Percentiles rank a stretch among this genome's conserved stretches.
Evolutionary conservation across 2,113 vertebrate species (phyloP).

Genomic region (Camelus bactrianus): DNA sequence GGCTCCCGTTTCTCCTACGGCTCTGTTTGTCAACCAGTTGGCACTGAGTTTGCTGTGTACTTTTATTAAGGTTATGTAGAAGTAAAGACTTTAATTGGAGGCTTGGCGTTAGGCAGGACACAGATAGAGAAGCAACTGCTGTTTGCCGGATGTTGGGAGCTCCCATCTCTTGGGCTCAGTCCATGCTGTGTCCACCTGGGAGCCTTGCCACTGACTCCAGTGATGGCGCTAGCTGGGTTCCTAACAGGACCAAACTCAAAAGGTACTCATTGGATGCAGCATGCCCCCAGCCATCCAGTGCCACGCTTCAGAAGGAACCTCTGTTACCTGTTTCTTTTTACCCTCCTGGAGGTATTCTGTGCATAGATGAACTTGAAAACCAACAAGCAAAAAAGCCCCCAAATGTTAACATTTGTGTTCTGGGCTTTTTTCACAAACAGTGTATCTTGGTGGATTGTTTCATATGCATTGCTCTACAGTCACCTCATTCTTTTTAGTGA

Average conservation of each 20-base stretch:
- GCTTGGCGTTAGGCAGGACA: neutral
- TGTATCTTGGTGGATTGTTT: neutral
- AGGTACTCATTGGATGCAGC: neutral
- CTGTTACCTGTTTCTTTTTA: neutral
- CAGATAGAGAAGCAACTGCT: neutral
- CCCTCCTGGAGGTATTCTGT: neutral
- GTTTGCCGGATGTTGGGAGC: neutral
- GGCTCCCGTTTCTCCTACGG: neutral
- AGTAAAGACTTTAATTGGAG: neutral
- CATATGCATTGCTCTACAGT: neutral
- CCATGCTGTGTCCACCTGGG: accelerated
- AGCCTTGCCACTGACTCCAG: neutral
- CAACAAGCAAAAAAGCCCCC: neutral
- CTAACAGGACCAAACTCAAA: neutral
- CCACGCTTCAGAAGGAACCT: neutral
- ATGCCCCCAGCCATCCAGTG: neutral
- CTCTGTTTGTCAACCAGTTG: neutral
- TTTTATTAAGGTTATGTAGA: neutral
- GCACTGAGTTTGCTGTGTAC: neutral
- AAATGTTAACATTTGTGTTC: neutral
- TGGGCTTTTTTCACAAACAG: neutral
- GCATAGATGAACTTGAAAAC: neutral
- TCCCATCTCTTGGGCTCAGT: neutral
- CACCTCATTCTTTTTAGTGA: neutral
- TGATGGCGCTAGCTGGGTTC: neutral